Percentiles rank a stretch among this genome's conserved stretches.
These are phyloP conservation scores for Formica selysi DNA, from an alignment of 1,140 invertebrate species.

Conservation along the genomic window DNA sequence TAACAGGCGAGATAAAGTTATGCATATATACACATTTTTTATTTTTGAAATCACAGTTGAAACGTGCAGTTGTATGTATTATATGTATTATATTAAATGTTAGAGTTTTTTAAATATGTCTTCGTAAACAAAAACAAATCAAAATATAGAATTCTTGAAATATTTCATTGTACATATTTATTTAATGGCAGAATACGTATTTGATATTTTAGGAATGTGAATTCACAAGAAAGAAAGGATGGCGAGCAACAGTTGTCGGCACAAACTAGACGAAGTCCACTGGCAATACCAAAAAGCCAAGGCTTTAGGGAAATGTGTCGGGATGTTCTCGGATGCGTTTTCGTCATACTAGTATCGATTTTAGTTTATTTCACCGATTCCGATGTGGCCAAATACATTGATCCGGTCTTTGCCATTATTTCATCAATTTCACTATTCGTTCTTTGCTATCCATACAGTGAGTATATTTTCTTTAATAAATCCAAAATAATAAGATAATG, in stretches of 20 bases:
- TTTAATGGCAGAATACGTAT: neutral
- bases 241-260: slow-evolving; percentile 85
- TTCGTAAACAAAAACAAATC: neutral
- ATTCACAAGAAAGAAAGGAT: slow-evolving; percentile 83
- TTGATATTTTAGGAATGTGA: slow-evolving; percentile 82
- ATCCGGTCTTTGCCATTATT: slow-evolving; percentile 90
- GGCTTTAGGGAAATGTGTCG: slow-evolving; percentile 88
- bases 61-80: neutral
- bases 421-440: slow-evolving; percentile 89
- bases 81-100: neutral
- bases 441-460: slow-evolving; percentile 91
- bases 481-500: neutral
- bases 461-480: slow-evolving; percentile 82
- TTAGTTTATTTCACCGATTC: slow-evolving; percentile 89
- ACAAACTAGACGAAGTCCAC: slow-evolving; percentile 80
- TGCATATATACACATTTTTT: neutral
- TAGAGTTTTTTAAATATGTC: neutral
- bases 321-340: slow-evolving; percentile 89
- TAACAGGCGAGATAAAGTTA: neutral
- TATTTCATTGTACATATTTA: neutral
- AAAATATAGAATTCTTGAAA: neutral
- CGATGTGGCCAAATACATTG: slow-evolving; percentile 90
- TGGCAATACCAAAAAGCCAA: slow-evolving; percentile 82
- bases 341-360: slow-evolving; percentile 90
- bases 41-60: neutral